phyloP scores from a whole-genome alignment of 2,888 invertebrate genomes.

The Notocelia uddmanniana region DNA sequence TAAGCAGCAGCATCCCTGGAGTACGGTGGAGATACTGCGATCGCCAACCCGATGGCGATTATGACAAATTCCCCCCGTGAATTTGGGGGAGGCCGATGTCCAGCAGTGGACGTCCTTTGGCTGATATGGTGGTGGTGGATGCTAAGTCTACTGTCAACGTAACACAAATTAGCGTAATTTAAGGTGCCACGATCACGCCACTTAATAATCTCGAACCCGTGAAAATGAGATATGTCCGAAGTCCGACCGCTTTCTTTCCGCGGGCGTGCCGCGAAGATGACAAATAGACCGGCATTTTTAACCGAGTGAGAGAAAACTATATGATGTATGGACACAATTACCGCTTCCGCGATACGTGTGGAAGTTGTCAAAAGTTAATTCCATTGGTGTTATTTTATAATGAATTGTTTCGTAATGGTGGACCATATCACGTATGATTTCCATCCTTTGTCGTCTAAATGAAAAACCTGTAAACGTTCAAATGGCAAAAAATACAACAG shows the following conservation, averaged over 20 bases:
- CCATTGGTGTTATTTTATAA: not conserved
- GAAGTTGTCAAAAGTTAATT: conserved; percentile 4
- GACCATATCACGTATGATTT: no score
- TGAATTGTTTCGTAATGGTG: not conserved
- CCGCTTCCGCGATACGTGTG: conserved; percentile 34
- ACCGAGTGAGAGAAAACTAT: conserved; percentile 37
- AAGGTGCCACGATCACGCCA: not conserved
- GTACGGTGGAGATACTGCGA: no score
- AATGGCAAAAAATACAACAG: no score
- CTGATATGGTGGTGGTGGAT: no score
- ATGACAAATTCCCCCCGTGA: no score
- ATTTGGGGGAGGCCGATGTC: no score
- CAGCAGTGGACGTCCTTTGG: no score
- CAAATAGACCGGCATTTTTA: conserved; percentile 40
- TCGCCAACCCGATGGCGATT: no score
- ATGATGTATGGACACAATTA: conserved; percentile 37
- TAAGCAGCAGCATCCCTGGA: no score
- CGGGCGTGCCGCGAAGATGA: conserved; percentile 29
- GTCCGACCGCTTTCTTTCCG: conserved; percentile 30
- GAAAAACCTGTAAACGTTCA: no score
- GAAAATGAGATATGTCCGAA: conserved; percentile 32
- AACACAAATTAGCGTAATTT: not conserved
- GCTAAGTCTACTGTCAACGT: not conserved
- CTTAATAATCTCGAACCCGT: conserved; percentile 23
- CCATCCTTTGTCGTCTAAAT: no score